Evolutionary conservation across 2,113 vertebrate genomes (phyloP).

Genomic region (Microcebus griseorufus): DNA sequence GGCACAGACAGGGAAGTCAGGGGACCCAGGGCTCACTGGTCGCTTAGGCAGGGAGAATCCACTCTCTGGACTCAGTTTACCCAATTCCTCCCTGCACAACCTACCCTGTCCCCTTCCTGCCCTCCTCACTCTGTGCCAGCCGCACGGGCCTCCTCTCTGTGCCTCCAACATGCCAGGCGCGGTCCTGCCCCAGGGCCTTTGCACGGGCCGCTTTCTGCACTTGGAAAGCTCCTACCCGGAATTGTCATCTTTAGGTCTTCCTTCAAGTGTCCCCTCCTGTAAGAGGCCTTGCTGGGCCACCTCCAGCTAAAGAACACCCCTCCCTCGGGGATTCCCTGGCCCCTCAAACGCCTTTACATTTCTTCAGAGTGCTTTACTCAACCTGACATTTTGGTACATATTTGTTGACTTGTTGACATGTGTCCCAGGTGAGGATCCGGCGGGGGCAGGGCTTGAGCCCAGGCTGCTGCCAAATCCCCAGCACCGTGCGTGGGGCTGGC

Average conservation of each 20-base stretch:
- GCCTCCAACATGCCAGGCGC: rapidly evolving
- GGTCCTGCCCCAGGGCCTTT: background rate
- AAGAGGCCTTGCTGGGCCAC: background rate
- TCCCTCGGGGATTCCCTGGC: background rate
- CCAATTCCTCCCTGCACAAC: background rate
- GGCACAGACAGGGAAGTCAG: background rate
- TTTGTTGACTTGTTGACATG: no score
- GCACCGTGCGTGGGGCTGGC: rapidly evolving
- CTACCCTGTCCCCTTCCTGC: no score
- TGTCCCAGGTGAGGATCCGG: background rate
- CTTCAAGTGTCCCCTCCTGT: background rate
- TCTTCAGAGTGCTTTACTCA: background rate
- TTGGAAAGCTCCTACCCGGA: background rate
- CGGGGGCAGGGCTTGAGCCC: background rate
- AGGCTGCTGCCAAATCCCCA: background rate
- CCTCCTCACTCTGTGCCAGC: background rate
- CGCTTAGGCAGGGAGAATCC: background rate
- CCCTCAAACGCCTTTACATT: background rate
- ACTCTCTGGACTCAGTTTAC: background rate
- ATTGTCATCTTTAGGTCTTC: background rate
- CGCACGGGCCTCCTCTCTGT: background rate
- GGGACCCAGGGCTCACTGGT: background rate
- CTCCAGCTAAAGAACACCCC: background rate
- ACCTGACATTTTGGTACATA: rapidly evolving
- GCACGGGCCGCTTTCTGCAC: background rate